Evolutionary conservation across 2,888 invertebrate genomes (phyloP), one percentile per base, ranked within the genome.

Genomic region (Rotaria magnacalcarata): DNA sequence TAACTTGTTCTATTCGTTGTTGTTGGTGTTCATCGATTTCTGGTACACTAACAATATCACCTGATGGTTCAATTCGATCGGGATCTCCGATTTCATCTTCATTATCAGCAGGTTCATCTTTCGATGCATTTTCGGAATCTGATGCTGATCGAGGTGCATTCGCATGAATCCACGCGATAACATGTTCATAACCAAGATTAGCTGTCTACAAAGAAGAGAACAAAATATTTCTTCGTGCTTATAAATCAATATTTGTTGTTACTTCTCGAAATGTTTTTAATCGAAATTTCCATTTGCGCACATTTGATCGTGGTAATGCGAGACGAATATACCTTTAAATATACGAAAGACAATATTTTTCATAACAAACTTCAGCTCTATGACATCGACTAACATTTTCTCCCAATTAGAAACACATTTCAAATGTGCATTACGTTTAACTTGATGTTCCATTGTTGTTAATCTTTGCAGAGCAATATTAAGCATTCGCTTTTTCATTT

Each of bases 381-480:
- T 16, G 16, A 34, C 5, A 14, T 34, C 0, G 19, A 67, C 67
- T 67, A 90, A 91, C 41, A 91, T 87, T 84, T 90, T 90, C 87
- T 91, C 91, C 91, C 91, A 91, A 88, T 90, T 91, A 89, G 90
- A 89, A 34, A 91, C 88, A 74, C 90, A 88, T 87, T 89, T 89
- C 87, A 90, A 90, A 86, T 88, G 88, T 6, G 89, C 90, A 74
- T 90, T 89, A 86, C 90, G 88, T 85, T 90, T 90, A 1, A 90
- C 89, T 90, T 90, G 90, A 41, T 90, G 89, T 88, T 91, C 90
- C 6, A 90, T 89, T 50, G 90, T 88, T 87, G 91, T 89, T n/a
- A 91, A 88, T 41, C 90, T 88, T 88, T 89, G 90, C 54, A 91
- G 89, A 67, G 91, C 91, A 84, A 91, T 90, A 86, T 90, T 89